Evolutionary conservation across 2,797 vertebrate genomes (phyloP).

Genomic region (Centropyge bicolor): DNA sequence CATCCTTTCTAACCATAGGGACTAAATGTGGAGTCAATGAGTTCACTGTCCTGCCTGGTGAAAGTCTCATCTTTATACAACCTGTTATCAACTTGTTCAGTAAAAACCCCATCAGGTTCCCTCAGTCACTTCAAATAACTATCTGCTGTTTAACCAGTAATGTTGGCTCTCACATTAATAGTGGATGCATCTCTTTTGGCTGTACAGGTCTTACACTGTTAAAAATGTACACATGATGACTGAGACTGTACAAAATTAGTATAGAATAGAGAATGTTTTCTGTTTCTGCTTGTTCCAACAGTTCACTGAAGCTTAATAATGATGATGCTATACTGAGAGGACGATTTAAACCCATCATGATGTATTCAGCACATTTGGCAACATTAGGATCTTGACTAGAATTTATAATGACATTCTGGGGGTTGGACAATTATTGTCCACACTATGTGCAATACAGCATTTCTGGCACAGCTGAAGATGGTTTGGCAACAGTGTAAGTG

Average conservation of each 20-base stretch:
- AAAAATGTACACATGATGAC: not conserved
- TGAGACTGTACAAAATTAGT: not conserved
- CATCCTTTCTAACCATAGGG: not conserved
- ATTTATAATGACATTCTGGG: not conserved
- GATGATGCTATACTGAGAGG: not conserved
- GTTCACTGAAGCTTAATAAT: not conserved
- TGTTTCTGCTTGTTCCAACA: not conserved
- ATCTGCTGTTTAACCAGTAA: not conserved
- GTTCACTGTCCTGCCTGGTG: not conserved
- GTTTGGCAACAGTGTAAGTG: not conserved
- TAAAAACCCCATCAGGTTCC: not conserved
- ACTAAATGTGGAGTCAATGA: not conserved
- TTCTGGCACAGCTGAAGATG: not conserved
- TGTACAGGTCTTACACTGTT: not conserved
- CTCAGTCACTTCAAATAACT: not conserved
- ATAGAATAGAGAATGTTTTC: too few species aligned
- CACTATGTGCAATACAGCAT: not conserved
- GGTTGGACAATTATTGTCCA: not conserved
- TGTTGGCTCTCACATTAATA: not conserved
- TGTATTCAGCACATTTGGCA: not conserved
- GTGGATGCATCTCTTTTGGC: not conserved
- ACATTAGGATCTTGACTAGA: not conserved
- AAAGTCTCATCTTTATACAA: not conserved
- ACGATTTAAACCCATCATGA: not conserved
- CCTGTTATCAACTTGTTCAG: not conserved